A percentile compares a stretch with the other conserved stretches of the same genome.
Evolutionary conservation across 2,797 vertebrate species (phyloP).

Genomic region (Esox masquinongy): DNA sequence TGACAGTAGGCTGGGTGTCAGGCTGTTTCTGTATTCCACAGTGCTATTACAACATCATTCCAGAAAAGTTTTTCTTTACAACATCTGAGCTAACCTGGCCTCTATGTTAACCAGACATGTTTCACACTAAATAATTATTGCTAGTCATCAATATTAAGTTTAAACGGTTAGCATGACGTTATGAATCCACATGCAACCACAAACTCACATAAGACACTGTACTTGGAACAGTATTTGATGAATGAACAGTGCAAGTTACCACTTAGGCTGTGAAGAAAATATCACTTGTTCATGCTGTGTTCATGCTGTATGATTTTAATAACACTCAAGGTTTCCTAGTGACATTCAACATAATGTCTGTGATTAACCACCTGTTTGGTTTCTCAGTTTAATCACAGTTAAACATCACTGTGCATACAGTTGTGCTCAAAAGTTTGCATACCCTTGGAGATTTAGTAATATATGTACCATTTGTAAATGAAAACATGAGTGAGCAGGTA

Average conservation of each 20-base stretch:
- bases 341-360: background rate
- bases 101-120: background rate
- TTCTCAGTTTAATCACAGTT: background rate
- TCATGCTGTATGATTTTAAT: background rate
- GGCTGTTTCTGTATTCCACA: background rate
- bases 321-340: background rate
- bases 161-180: background rate
- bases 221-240: background rate
- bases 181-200: background rate
- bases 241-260: background rate
- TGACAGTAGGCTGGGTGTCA: background rate
- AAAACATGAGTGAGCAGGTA: too few relatives aligned
- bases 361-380: background rate
- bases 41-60: background rate
- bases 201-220: background rate
- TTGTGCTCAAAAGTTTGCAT: too few relatives aligned
- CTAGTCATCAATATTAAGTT: background rate
- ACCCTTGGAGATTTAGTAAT: too few relatives aligned
- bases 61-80: background rate
- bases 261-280: background rate
- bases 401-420: background rate
- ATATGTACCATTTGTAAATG: too few relatives aligned
- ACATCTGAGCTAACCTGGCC: background rate
- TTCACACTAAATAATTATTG: constrained; percentile 4
- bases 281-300: background rate